phyloP scores from a whole-genome alignment of 2,113 vertebrate genomes.

The Struthio camelus region DNA sequence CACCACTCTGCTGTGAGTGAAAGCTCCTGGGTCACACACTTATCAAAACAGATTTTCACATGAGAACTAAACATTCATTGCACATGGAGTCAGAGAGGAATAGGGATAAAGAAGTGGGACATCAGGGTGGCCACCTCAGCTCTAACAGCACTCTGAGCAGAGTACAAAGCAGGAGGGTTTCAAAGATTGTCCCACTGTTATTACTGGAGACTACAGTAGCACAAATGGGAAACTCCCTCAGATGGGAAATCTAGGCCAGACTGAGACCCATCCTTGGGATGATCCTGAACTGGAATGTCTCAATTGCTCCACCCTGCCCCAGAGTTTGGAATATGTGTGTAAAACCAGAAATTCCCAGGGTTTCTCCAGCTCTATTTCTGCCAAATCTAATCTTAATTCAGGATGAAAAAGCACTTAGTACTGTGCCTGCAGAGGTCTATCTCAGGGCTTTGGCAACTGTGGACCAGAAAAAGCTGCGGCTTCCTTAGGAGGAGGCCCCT shows the following conservation, averaged over 20 bases:
- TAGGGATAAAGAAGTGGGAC: not conserved
- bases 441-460: not conserved
- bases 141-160: not conserved
- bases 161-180: not conserved
- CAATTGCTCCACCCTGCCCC: not conserved
- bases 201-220: not conserved
- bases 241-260: not conserved
- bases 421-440: not conserved
- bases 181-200: not conserved
- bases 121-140: not conserved
- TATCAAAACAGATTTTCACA: not conserved
- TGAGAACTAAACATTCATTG: not conserved
- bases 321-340: fast-evolving
- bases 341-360: not conserved
- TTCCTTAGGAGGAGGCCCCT: not conserved
- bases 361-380: not conserved
- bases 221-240: not conserved
- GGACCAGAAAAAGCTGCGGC: not conserved
- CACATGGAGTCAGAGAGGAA: not conserved
- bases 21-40: not conserved
- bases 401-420: not conserved
- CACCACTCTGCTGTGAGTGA: not conserved
- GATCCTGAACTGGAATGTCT: not conserved
- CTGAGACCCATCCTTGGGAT: not conserved
- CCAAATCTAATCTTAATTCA: not conserved